Evolutionary conservation across 2,113 vertebrate species (phyloP), one percentile per base, ranked within the genome.

Genomic region (Chiloscyllium plagiosum): DNA sequence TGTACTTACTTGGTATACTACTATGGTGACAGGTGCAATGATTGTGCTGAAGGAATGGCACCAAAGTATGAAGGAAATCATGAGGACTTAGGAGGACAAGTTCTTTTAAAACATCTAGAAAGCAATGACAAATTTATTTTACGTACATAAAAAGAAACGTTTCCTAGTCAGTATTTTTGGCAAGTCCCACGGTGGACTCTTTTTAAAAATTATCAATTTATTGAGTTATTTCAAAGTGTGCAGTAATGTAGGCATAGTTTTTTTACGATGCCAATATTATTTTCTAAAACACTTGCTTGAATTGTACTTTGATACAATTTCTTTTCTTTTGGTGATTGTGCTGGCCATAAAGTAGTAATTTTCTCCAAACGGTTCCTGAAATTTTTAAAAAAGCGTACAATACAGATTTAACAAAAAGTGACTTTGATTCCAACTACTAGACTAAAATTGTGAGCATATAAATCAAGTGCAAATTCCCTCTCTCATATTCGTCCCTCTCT

Each of bases 1-100:
- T 94, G 87, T n/a, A 98, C 99, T 97, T 98, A 99, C 98, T 98
- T 98, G 99, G 99, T 97, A 99, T 99, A 97, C 99, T 99, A 98
- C 99, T 99, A 97, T 99, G 99, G 97, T 99, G 99, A 97, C 99
- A 99, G 96, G 99, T 99, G 98, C 98, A 99, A 98, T 99, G 99
- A 98, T 99, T 99, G 98, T 99, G 99, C 97, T 99, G 99, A 96
- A 99, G 98, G 98, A 99, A 99, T 96, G 99, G 99, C 96, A 99
- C 99, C 96, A 99, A 97, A 33, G 99, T 99, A 97, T 99, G 99
- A 97, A 99, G 98, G 98, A 99, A 99, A 97, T 99, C 99, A 96
- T 99, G 99, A 83, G 99, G 99, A 97, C 99, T 99, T 97, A 99
- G 98, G 96, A 99, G 98, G 96, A 99, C 99, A 90, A 99, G 98